Conservation (phyloP, 2,797 vertebrate species). For the Borostomias antarcticus region DNA sequence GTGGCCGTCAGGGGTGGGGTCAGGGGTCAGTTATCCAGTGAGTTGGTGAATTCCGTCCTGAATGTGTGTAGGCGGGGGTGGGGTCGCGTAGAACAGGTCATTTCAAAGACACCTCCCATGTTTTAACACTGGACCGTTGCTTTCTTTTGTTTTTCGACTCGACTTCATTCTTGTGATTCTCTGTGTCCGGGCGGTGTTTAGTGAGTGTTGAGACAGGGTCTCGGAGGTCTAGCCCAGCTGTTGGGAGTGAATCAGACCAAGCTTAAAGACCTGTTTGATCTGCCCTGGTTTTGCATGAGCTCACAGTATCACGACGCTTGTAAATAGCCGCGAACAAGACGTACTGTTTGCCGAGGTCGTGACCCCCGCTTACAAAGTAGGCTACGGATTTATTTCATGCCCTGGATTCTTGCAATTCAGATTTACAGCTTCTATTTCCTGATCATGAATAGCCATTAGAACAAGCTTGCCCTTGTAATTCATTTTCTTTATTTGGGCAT, state of each 20-base stretch:
- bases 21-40: neutral
- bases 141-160: no score
- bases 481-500: no score
- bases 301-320: constrained; percentile 12
- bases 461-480: neutral
- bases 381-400: no score
- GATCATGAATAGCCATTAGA: no score
- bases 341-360: neutral
- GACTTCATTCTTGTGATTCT: no score
- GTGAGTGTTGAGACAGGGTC: neutral
- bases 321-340: constrained; percentile 4
- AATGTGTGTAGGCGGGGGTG: constrained; percentile 46
- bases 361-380: neutral
- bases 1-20: neutral
- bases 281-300: constrained; percentile 10
- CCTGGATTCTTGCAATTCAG: neutral
- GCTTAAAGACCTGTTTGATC: constrained; percentile 28
- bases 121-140: constrained; percentile 35
- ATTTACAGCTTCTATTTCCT: no score
- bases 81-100: constrained; percentile 29
- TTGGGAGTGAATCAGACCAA: constrained; percentile 25
- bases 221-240: constrained; percentile 17
- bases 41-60: neutral
- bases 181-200: no score
- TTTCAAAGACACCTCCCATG: constrained; percentile 19